Conservation (phyloP, 1,140 invertebrate species). For the Drepana arcuata region DNA sequence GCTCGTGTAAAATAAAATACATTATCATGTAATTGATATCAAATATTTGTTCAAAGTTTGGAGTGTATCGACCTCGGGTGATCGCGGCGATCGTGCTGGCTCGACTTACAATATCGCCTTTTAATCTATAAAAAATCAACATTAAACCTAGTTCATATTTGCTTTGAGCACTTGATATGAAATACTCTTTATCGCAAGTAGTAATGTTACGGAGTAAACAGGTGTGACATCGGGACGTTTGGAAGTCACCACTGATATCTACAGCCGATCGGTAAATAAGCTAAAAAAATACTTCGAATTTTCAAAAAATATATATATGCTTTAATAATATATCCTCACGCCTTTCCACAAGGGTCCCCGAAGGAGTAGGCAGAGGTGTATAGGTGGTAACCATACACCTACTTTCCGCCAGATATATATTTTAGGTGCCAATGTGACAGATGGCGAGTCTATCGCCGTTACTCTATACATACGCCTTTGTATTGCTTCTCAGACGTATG, state of each 20-base stretch:
- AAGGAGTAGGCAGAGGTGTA: no score
- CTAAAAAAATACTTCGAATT: neutral
- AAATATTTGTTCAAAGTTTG: constrained; percentile 26
- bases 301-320: neutral
- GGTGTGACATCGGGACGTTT: constrained; percentile 24
- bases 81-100: constrained; percentile 22
- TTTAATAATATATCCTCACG: no score
- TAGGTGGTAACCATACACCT: neutral
- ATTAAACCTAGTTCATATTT: constrained; percentile 33
- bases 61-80: constrained; percentile 30
- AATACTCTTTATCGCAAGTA: constrained; percentile 26
- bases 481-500: no score
- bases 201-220: constrained; percentile 37
- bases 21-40: constrained; percentile 16
- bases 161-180: constrained; percentile 51
- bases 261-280: neutral
- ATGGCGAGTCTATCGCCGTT: no score
- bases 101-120: constrained; percentile 23
- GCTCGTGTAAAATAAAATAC: neutral
- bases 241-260: constrained; percentile 9
- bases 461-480: no score
- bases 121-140: constrained; percentile 61
- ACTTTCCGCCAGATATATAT: neutral
- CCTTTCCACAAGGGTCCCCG: no score
- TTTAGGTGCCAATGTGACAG: no score